A percentile compares a stretch with the other conserved stretches of the same genome.
Evolutionary conservation across 2,113 vertebrate genomes (phyloP).

Genomic region (Sander lucioperca): DNA sequence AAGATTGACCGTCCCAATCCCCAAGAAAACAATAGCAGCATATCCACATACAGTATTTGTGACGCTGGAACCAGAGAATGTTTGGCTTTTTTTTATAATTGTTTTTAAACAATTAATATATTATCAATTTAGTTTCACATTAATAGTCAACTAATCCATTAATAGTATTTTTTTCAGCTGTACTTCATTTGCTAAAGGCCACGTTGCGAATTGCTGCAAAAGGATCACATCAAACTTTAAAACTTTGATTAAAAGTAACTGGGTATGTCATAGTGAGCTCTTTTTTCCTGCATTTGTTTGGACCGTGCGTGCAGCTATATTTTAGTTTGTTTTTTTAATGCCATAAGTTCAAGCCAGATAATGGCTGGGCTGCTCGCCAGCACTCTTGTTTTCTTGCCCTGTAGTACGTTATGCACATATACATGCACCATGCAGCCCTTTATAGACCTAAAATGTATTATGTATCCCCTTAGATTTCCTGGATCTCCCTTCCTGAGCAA

Average conservation of each 20-base stretch:
- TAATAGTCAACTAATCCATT: neutral
- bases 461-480: slow-evolving; percentile 42
- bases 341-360: slow-evolving; percentile 10
- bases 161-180: neutral
- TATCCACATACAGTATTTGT: neutral
- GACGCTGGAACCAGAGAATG: neutral
- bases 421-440: slow-evolving; percentile 9
- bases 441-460: slow-evolving; percentile 23
- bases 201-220: neutral
- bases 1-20: too few relatives aligned
- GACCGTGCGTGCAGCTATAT: neutral
- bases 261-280: neutral
- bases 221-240: neutral
- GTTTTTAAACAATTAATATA: neutral
- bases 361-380: slow-evolving; percentile 42
- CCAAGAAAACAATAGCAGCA: neutral
- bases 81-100: neutral
- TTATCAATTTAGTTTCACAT: neutral
- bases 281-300: slow-evolving; percentile 28
- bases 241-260: neutral
- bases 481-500: slow-evolving; percentile 58
- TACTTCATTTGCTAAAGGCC: neutral
- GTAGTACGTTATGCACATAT: neutral
- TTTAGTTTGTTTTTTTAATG: slow-evolving; percentile 12
- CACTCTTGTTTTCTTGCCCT: neutral